Percentiles rank a stretch among this genome's conserved stretches.
These are phyloP conservation scores for Eubasilissa splendida DNA, from an alignment of 2,888 invertebrate genomes.

Conservation along the genomic window DNA sequence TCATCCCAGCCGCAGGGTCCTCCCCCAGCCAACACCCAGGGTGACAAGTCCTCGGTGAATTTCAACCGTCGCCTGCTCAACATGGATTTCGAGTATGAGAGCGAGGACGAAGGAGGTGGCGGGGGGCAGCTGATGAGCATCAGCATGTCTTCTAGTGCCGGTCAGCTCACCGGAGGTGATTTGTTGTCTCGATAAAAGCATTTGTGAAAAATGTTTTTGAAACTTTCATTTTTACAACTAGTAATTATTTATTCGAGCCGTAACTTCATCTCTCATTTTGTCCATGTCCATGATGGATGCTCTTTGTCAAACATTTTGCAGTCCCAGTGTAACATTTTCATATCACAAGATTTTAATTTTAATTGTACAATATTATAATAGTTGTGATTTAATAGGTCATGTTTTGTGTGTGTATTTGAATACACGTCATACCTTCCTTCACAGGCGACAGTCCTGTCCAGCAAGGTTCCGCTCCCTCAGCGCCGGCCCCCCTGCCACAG, in stretches of 20 bases:
- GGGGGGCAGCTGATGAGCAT: slow-evolving; percentile 27
- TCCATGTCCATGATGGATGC: too few species aligned
- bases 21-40: not conserved
- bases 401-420: too few species aligned
- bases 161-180: slow-evolving; percentile 18
- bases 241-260: too few species aligned
- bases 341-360: too few species aligned
- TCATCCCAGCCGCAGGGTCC: not conserved
- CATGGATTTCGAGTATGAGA: slow-evolving; percentile 90
- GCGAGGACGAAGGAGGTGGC: slow-evolving; percentile 88
- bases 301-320: too few species aligned
- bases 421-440: not conserved
- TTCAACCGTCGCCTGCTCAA: slow-evolving; percentile 87
- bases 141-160: slow-evolving; percentile 55
- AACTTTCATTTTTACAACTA: too few species aligned
- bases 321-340: too few species aligned
- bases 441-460: slow-evolving; percentile 35
- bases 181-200: not conserved
- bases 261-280: too few species aligned
- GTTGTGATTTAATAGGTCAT: too few species aligned
- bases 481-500: slow-evolving; percentile 56
- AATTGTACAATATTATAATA: too few species aligned
- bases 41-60: slow-evolving; percentile 70
- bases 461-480: slow-evolving; percentile 53
- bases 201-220: too few species aligned